Evolutionary conservation across 1,140 invertebrate species (phyloP), one percentile per base, ranked within the genome.

Genomic region (Stegodyphus mimosarum): DNA sequence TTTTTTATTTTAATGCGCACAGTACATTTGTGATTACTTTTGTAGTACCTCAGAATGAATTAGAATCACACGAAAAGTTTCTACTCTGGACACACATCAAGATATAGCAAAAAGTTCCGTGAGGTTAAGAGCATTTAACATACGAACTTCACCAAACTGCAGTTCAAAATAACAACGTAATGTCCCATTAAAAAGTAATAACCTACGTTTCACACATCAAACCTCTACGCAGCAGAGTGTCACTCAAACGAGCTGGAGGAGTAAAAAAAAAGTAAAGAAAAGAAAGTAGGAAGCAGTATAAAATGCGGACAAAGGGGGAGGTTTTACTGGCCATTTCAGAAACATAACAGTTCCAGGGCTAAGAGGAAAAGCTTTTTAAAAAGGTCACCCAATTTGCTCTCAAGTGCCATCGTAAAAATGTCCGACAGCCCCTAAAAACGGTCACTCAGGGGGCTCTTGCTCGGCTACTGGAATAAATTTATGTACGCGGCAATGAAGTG

Each of bases 341-440:
- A 79, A 79, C 64, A 64, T 70, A 79, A 70, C 64, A 55, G 17
- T 53, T 11, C 7, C 7, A 18, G 70, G 11, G 33, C 33, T 33
- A 33, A 33, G 33, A n/a, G 70, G 49, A 71, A 71, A 48, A 9
- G 7, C 49, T 71, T 71, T 71, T 71, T 71, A 72, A 72, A 81
- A 81, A 81, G 55, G 78, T 81, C 60, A 81, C 78, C 78, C 78
- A 81, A 81, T 81, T 81, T 81, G 78, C 17, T 63, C 69, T 81
- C 33, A 63, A 72, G 77, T 70, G 66, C 50, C 18, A 66, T 70
- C 77, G 50, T 79, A 79, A 79, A 79, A 69, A 48, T 79, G 77
- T 50, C 64, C 77, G 52, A 70, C 77, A 76, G 60, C 48, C 48
- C 33, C 64, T 64, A 79, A 72, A 79, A 79, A 33, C 67, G 66